phyloP scores from a whole-genome alignment of 2,113 vertebrate genomes.

The Phalacrocorax brasilianus region DNA sequence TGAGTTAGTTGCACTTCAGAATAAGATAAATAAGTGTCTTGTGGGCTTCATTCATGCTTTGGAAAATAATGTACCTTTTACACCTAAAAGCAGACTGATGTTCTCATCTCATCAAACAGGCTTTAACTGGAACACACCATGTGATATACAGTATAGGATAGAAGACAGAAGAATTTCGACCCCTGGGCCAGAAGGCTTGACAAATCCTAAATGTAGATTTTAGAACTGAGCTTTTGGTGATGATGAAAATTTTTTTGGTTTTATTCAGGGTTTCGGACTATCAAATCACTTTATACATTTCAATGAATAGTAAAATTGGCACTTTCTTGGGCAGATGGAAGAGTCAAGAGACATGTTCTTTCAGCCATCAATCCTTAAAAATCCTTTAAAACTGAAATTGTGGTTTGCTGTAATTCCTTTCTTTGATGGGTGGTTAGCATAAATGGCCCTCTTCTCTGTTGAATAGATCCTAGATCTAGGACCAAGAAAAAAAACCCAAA shows the following conservation, averaged over 20 bases:
- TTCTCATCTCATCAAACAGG: not conserved
- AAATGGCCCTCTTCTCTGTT: not conserved
- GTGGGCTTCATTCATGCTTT: not conserved
- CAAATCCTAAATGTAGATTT: not conserved
- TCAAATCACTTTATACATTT: not conserved
- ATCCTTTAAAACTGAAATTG: not conserved
- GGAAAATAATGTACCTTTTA: not conserved
- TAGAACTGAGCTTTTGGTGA: not conserved
- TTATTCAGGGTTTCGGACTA: not conserved
- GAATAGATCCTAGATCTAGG: not conserved
- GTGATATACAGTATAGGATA: rapidly evolving
- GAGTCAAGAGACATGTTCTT: not conserved
- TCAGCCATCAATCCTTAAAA: not conserved
- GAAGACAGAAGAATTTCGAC: not conserved
- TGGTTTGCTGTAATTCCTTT: not conserved
- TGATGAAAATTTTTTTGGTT: not conserved
- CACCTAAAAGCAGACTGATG: not conserved
- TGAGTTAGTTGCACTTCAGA: not conserved
- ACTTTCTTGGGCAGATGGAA: not conserved
- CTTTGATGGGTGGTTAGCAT: not conserved
- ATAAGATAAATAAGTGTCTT: not conserved
- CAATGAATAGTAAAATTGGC: not conserved
- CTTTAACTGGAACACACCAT: not conserved
- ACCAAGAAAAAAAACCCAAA: not conserved
- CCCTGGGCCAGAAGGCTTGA: not conserved